These are phyloP conservation scores for Chrysolina haemoptera DNA, from an alignment of 2,888 invertebrate genomes.

Conservation along the genomic window DNA sequence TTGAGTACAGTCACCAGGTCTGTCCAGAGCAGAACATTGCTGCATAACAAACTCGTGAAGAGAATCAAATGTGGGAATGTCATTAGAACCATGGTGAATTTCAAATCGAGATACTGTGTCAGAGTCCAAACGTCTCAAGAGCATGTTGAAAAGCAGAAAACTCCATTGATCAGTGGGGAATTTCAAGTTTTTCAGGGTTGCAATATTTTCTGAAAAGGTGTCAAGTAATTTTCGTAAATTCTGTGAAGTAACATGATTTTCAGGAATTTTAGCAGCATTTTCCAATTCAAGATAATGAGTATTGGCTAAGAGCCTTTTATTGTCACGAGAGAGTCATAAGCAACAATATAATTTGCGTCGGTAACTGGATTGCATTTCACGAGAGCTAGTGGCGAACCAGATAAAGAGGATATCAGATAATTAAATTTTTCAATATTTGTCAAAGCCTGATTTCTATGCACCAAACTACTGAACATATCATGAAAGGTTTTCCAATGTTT, in stretches of 20 bases:
- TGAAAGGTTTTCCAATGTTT: not conserved
- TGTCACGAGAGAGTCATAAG: not conserved
- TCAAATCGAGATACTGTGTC: not conserved
- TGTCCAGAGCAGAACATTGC: not conserved
- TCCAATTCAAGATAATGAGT: not conserved
- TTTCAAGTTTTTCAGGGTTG: not conserved
- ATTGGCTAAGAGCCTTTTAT: not conserved
- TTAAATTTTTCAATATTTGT: not conserved
- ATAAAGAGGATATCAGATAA: not conserved
- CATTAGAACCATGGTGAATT: not conserved
- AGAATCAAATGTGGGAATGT: slow-evolving; percentile 1
- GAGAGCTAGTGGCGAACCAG: not conserved
- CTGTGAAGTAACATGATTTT: no score
- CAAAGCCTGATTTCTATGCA: not conserved
- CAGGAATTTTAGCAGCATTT: no score
- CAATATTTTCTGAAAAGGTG: not conserved
- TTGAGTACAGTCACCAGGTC: not conserved
- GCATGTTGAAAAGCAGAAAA: slow-evolving; percentile 9
- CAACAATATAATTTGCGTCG: slow-evolving; percentile 3
- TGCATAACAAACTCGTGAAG: not conserved
- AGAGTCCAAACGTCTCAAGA: slow-evolving; percentile 2
- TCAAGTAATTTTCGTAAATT: no score
- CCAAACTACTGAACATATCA: not conserved
- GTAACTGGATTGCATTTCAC: not conserved
- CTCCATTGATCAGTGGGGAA: slow-evolving; percentile 15